phyloP scores from a whole-genome alignment of 2,797 vertebrate genomes.

The Syngnathus acus region DNA sequence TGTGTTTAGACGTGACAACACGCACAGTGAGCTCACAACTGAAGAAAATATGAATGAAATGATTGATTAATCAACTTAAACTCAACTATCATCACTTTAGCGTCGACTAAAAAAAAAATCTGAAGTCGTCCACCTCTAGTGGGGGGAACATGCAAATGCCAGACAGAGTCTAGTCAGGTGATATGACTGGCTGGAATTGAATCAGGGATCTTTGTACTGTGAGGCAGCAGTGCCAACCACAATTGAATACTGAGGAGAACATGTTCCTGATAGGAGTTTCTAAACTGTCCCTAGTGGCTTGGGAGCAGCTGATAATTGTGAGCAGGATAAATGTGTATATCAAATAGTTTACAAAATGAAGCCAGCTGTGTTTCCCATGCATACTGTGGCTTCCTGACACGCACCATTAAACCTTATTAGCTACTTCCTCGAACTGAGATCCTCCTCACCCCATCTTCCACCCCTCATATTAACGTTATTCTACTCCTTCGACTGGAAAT shows the following conservation, averaged over 20 bases:
- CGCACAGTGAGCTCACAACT: neutral
- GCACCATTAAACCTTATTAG: slow-evolving; percentile 99
- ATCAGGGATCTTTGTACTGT: neutral
- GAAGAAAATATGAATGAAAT: neutral
- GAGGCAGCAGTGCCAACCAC: slow-evolving; percentile 34
- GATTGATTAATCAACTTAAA: neutral
- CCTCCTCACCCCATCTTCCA: slow-evolving; percentile 88
- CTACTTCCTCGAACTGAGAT: slow-evolving; percentile 99
- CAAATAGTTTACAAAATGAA: slow-evolving; percentile 99
- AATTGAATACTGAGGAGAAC: slow-evolving; percentile 75
- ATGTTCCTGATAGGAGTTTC: slow-evolving; percentile 79
- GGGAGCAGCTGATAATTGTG: slow-evolving; percentile 92
- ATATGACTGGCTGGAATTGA: neutral
- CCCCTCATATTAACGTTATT: slow-evolving; percentile 98
- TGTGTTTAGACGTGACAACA: neutral
- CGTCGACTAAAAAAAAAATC: neutral
- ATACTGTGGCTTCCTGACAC: slow-evolving; percentile 99
- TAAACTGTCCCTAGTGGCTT: slow-evolving; percentile 90
- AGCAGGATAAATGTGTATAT: slow-evolving; percentile 95
- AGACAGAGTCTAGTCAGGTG: neutral
- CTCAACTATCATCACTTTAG: neutral
- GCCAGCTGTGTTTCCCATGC: slow-evolving; percentile 99
- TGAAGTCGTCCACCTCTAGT: neutral
- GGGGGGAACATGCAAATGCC: neutral
- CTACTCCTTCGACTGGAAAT: slow-evolving; percentile 99